phyloP scores from a whole-genome alignment of 2,888 invertebrate genomes.

The Andrena trimmerana region DNA sequence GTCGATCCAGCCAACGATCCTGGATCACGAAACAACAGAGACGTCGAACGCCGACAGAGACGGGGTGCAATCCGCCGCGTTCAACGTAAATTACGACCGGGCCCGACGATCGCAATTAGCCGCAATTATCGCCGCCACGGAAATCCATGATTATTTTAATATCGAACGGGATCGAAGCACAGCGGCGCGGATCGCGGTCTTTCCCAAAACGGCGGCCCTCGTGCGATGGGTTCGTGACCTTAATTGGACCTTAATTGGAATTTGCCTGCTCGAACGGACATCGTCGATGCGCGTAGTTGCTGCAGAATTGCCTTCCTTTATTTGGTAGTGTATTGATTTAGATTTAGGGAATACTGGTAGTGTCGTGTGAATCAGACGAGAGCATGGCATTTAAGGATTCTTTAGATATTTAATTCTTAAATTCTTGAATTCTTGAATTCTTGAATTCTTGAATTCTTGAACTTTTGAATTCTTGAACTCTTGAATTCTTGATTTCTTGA shows the following conservation, averaged over 20 bases:
- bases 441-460: too few species aligned
- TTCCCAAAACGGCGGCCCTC: slow-evolving; percentile 15
- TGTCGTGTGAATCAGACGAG: too few species aligned
- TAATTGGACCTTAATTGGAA: slow-evolving; percentile 10
- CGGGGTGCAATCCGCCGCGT: background rate
- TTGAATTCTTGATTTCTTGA: too few species aligned
- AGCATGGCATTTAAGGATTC: too few species aligned
- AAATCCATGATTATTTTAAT: slow-evolving; percentile 51
- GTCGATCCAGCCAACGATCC: slow-evolving; percentile 37
- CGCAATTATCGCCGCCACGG: slow-evolving; percentile 39
- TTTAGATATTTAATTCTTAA: too few species aligned
- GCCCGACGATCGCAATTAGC: slow-evolving; percentile 17
- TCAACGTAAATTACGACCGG: slow-evolving; percentile 36
- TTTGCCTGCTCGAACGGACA: background rate
- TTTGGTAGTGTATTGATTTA: background rate
- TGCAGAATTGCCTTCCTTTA: background rate
- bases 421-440: too few species aligned
- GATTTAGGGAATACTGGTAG: too few species aligned
- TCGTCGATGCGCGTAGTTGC: too few species aligned
- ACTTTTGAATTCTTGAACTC: too few species aligned
- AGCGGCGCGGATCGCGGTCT: too few species aligned
- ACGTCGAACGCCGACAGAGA: slow-evolving; percentile 23
- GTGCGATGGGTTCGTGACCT: background rate
- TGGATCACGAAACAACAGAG: slow-evolving; percentile 40
- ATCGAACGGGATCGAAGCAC: slow-evolving; percentile 4